Conservation (phyloP, 1,140 invertebrate genomes). For the Scaptomyza montana region DNA sequence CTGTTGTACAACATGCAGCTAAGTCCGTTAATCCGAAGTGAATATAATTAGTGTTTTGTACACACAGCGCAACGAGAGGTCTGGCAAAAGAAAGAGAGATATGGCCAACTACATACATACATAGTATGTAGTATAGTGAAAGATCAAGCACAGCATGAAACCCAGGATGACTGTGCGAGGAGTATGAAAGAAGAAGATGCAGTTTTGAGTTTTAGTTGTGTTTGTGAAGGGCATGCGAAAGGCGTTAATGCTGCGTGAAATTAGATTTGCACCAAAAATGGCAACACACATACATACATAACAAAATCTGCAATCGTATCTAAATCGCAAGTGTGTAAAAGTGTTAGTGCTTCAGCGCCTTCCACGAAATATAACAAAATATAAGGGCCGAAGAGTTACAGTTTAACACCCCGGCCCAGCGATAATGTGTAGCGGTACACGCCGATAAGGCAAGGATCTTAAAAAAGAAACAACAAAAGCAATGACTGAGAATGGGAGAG, state of each 20-base stretch:
- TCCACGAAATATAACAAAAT: conserved; percentile 51
- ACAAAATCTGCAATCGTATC: conserved; percentile 29
- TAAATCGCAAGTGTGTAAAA: conserved; percentile 30
- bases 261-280: conserved; percentile 81
- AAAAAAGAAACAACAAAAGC: neutral
- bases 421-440: conserved; percentile 62
- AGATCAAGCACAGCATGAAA: conserved; percentile 65
- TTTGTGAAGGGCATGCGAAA: conserved; percentile 71
- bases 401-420: conserved; percentile 74
- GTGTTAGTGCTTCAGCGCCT: conserved; percentile 49
- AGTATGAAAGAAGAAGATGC: conserved; percentile 7
- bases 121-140: conserved; percentile 4
- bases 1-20: conserved; percentile 74
- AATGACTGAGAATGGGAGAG: neutral
- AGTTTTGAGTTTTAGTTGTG: neutral
- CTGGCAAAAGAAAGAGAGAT: conserved; percentile 3
- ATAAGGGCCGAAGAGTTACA: conserved; percentile 62
- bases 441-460: conserved; percentile 56
- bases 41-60: conserved; percentile 83
- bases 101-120: neutral
- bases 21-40: conserved; percentile 82
- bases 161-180: conserved; percentile 3
- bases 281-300: conserved; percentile 18
- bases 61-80: conserved; percentile 57
- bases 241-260: conserved; percentile 84